Evolutionary conservation across 2,888 invertebrate genomes (phyloP), one percentile per base, ranked within the genome.

Genomic region (Diarsia brunnea): DNA sequence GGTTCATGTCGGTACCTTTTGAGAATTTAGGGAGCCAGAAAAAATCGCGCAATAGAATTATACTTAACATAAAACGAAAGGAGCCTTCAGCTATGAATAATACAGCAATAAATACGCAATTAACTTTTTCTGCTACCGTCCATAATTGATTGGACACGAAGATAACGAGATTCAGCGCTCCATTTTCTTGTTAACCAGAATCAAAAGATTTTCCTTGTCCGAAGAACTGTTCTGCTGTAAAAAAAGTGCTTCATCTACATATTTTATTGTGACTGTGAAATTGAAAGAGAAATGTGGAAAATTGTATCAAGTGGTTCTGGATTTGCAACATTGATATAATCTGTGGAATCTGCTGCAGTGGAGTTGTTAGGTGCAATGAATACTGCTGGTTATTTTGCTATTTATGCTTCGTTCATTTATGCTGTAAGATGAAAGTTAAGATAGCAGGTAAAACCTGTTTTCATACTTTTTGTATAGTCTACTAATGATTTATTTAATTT

Each of bases 91-190:
- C 69, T 61, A 85, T 77, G 79, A 86, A 86, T 87, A 82, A 78
- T 80, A 75, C 70, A 60, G 75, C 78, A 87, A 80, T 82, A 83
- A 88, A 86, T 79, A 86, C 68, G 77, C 86, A 86, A 86, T 84
- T 86, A 86, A 84, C 73, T 84, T 84, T 86, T 83, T 76, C 74
- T 73, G 64, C 66, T 60, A 16, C 64, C 72, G 49, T 49, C 84
- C 77, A 78, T 86, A 86, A 88, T 86, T 86, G 88, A 86, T 88
- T 86, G 86, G 77, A 79, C 84, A 76, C 76, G 77, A 73, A 71
- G 79, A 86, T 87, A 86, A 88, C 78, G 81, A 88, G 84, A 81
- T 86, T 86, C 81, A 70, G 55, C 72, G 67, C 55, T 84, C 69
- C 78, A 70, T 76, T 86, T 78, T 86, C 84, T 88, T 82, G 84